These are phyloP conservation scores for Pogoniulus pusillus DNA, from an alignment of 2,797 vertebrate species.

Conservation along the genomic window DNA sequence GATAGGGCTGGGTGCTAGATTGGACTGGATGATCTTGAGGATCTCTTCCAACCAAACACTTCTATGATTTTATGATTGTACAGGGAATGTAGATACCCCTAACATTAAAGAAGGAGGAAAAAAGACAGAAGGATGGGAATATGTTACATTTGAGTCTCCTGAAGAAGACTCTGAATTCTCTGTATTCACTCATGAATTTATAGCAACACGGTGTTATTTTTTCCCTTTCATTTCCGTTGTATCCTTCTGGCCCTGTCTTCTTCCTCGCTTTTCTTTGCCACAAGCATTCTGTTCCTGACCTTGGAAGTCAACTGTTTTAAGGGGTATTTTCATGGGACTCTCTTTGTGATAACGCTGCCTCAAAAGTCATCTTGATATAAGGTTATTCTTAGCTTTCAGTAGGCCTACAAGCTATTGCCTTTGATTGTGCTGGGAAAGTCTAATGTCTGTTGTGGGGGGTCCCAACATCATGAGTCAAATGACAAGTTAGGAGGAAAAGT, in stretches of 20 bases:
- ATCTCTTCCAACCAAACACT: no score
- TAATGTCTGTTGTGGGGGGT: accelerated
- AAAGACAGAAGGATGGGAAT: not conserved
- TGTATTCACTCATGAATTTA: not conserved
- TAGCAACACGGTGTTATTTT: not conserved
- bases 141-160: not conserved
- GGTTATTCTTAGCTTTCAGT: not conserved
- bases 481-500: not conserved
- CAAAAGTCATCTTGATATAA: not conserved
- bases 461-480: not conserved
- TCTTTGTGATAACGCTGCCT: not conserved
- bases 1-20: no score
- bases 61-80: no score
- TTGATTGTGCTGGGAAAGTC: not conserved
- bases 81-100: not conserved
- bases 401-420: not conserved
- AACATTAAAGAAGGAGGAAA: not conserved
- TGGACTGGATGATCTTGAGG: no score
- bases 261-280: not conserved
- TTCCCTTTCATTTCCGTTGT: not conserved
- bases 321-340: not conserved
- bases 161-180: not conserved
- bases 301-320: not conserved
- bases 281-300: not conserved
- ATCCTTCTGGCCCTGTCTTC: not conserved